Base-by-base conservation (phyloP, 2,113 vertebrate genomes). In the Etheostoma spectabile region DNA sequence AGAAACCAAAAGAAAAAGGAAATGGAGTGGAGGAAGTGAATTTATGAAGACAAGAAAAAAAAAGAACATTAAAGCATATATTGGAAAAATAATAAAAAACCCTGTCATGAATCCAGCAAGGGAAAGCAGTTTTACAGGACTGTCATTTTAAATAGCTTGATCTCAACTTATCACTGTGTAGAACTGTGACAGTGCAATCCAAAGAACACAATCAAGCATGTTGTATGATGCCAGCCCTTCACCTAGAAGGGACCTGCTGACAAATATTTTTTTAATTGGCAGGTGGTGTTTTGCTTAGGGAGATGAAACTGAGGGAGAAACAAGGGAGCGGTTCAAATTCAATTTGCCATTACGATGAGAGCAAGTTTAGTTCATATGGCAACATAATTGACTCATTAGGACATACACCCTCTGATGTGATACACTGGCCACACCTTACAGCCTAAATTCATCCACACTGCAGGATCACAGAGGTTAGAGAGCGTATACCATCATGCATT, bases 221-320 rank as follows among this genome's bases (percentile, higher is more conserved):
- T 4, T 35, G 35, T 65, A 12, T n/a, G 33, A 33, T 33, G 35
- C 8, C 12, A 35, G 33, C n/a, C 33, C 21, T 57, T 82, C 90
- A 89, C 82, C 42, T 60, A 91, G 90, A 91, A 89, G 22, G 27
- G 77, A 3, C 67, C 65, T 78, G 69, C 72, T 81, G 77, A 84
- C 69, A 72, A 57, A 69, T 79, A 62, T 64, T 73, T 87, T 92
- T 93, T 27, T 27, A 95, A 94, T 95, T 95, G 90, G 86, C 46
- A 72, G 84, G 80, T 90, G 89, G 91, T 93, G 85, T 83, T 92
- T 89, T 91, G 77, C 84, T 74, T 53, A 45, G 75, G 82, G 77
- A 83, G 53, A 52, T 12, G 24, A 53, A 78, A 83, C 53, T 16
- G 24, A 0, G 15, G n/a, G 7, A 77, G 42, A 59, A 57, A 49